Base-by-base conservation (phyloP, 2,797 vertebrate genomes). In the Pelobates cultripes region DNA sequence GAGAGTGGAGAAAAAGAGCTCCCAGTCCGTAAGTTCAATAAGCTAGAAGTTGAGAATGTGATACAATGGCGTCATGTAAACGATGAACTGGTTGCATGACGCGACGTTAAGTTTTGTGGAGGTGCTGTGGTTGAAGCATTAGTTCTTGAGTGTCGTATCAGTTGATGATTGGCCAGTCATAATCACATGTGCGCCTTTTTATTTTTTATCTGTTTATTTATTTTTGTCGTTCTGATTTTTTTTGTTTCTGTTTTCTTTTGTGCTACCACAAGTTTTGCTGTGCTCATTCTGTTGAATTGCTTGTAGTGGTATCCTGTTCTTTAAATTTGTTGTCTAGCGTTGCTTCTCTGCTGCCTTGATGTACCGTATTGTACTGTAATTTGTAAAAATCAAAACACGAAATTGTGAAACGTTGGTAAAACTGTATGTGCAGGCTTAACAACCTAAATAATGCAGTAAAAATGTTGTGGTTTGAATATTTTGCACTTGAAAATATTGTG, bases 91-190 rank as follows among this genome's bases (percentile, higher is more conserved):
- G 92, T 93, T 94, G 94, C 94, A 94, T 95, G 94, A 94, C 92
- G 92, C 92, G 92, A 93, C 91, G 92, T 94, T 93, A 88, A 92
- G 92, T 94, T 93, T 94, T 91, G 93, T 94, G 94, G 90, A 94
- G 93, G 92, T 94, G 93, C 92, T 89, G 94, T 94, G 93, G 91
- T 92, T 94, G 92, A 93, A 94, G 92, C 93, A 93, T 94, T 94
- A 73, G 91, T 93, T 92, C 92, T 94, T 94, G 92, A 91, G 93
- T 94, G 94, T 94, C 87, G 93, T 95, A 92, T 92, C 92, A 89
- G 94, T 95, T 91, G 91, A 94, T 94, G 92, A 92, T 94, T 94
- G 93, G 91, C 93, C 94, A 94, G 92, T 94, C 93, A 94, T 94
- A 91, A 93, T 94, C 94, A 94, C 93, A 92, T 93, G 93, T 94